Evolutionary conservation across 1,140 invertebrate genomes (phyloP).

Genomic region (Drosophila sucinea): DNA sequence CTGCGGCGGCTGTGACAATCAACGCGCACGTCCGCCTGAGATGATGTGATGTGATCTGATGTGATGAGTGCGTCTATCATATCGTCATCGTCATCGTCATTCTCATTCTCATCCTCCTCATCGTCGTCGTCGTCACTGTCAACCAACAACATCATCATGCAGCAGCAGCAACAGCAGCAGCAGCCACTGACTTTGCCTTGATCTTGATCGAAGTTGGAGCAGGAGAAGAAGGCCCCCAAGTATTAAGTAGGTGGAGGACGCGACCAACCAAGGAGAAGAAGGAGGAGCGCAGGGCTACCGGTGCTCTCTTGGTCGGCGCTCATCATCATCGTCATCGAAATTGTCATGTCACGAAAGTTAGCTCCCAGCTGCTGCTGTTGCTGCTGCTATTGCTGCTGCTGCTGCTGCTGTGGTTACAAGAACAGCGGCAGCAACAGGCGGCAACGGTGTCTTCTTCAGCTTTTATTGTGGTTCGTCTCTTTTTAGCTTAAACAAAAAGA

Average conservation of each 20-base stretch:
- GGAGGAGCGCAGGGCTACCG: constrained; percentile 1
- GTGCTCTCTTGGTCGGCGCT: constrained; percentile 23
- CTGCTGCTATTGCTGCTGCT: constrained; percentile 13
- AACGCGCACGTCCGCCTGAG: constrained; percentile 71
- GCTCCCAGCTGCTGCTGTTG: constrained; percentile 46
- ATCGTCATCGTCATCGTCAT: constrained; percentile 67
- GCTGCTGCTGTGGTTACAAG: constrained; percentile 36
- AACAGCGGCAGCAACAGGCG: constrained; percentile 39
- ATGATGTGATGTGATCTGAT: constrained; percentile 80
- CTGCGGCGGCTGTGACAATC: constrained; percentile 71
- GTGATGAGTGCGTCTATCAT: constrained; percentile 81
- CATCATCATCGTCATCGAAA: constrained; percentile 78
- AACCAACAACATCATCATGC: constrained; percentile 74
- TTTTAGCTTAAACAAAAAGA: constrained; percentile 19
- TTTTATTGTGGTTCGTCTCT: constrained; percentile 64
- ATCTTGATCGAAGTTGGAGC: constrained; percentile 60
- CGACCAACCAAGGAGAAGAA: not conserved
- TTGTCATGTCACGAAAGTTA: constrained; percentile 79
- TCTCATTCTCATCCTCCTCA: constrained; percentile 17
- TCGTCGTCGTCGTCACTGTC: constrained; percentile 41
- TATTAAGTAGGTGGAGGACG: constrained; percentile 11
- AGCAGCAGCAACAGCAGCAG: constrained; percentile 55
- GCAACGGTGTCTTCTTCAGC: constrained; percentile 42
- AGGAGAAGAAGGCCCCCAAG: constrained; percentile 8
- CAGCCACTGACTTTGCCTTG: constrained; percentile 50